phyloP scores from a whole-genome alignment of 2,888 invertebrate genomes.

The Osmoderma eremita region DNA sequence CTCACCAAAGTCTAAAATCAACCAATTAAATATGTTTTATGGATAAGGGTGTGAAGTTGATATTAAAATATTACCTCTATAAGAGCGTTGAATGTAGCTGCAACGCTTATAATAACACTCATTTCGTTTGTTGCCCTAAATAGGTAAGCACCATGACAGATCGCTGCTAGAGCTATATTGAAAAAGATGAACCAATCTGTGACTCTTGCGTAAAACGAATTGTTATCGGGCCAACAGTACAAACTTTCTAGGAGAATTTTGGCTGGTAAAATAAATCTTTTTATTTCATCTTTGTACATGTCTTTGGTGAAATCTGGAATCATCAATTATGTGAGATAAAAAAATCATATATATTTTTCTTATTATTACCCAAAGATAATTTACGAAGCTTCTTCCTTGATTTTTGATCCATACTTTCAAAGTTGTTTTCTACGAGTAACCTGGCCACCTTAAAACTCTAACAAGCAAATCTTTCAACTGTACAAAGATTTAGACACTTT shows the following conservation, averaged over 20 bases:
- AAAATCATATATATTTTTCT: not conserved
- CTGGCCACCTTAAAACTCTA: too few relatives aligned
- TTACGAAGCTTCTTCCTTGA: not conserved
- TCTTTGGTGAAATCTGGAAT: conserved; percentile 27
- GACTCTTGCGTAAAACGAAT: not conserved
- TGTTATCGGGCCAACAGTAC: conserved; percentile 29
- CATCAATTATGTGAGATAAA: not conserved
- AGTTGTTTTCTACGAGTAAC: too few relatives aligned
- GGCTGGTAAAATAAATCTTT: conserved; percentile 20
- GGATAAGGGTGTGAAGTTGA: not conserved
- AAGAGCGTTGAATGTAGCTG: too few relatives aligned
- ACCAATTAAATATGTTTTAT: not conserved
- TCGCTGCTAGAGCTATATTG: not conserved
- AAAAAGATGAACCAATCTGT: conserved; percentile 22
- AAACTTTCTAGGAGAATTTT: conserved; percentile 16
- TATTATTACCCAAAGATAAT: conserved; percentile 6
- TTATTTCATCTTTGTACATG: conserved; percentile 15
- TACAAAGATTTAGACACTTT: too few relatives aligned
- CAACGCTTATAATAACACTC: not conserved
- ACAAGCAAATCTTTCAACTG: too few relatives aligned
- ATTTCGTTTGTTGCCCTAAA: not conserved
- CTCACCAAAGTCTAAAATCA: conserved; percentile 13
- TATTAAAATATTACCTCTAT: too few relatives aligned
- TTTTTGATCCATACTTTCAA: too few relatives aligned
- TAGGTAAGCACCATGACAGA: conserved; percentile 22